Conservation (phyloP, 2,888 invertebrate genomes). For the Sinhomidia bicolor region DNA sequence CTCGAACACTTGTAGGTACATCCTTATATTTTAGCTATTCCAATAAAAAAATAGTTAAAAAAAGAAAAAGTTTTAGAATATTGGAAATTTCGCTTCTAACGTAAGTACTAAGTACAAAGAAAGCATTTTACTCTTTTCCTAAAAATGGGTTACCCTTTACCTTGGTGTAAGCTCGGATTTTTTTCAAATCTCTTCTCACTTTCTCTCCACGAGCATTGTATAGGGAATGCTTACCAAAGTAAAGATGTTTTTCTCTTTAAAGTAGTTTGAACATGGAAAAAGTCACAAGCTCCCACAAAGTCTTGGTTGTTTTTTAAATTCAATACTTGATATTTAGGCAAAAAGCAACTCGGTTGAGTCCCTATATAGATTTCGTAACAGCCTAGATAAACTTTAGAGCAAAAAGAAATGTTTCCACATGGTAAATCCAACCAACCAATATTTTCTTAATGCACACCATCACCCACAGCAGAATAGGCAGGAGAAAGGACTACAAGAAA, state of each 20-base stretch:
- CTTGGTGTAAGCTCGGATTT: no score
- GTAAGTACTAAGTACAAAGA: no score
- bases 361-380: slow-evolving; percentile 51
- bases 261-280: background rate
- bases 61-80: no score
- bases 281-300: background rate
- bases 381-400: slow-evolving; percentile 29
- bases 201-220: background rate
- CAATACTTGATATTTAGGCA: background rate
- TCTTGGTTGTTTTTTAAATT: no score
- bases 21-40: background rate
- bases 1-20: slow-evolving; percentile 73
- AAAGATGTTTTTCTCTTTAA: background rate
- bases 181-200: background rate
- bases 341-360: background rate
- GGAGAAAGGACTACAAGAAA: slow-evolving; percentile 33
- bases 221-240: background rate
- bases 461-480: background rate
- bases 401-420: slow-evolving; percentile 33
- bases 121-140: background rate
- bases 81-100: no score
- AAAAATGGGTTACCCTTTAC: background rate
- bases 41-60: no score
- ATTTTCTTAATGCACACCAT: background rate
- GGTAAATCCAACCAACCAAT: slow-evolving; percentile 4